Evolutionary conservation across 1,140 invertebrate genomes (phyloP).

Genomic region (Sesamia nonagrioides): DNA sequence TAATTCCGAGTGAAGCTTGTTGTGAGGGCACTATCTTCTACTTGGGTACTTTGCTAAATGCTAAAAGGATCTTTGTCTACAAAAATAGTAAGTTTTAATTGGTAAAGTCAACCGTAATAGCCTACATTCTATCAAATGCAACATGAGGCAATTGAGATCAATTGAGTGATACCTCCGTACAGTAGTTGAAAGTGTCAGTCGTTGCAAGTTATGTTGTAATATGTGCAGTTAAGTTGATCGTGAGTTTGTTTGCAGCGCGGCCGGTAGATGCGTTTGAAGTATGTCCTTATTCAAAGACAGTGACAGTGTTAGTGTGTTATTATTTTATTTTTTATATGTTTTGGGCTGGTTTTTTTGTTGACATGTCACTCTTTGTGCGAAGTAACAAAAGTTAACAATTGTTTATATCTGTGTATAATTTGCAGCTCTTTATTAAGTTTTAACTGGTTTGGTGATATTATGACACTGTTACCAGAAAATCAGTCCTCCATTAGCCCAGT

Average conservation of each 20-base stretch:
- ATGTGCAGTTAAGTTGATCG: constrained; percentile 16
- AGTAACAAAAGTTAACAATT: too few species aligned
- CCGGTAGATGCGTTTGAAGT: constrained; percentile 1
- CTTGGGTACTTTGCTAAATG: too few species aligned
- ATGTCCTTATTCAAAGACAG: constrained; percentile 80
- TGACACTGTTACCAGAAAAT: too few species aligned
- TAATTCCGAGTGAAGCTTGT: too few species aligned
- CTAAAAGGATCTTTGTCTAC: too few species aligned
- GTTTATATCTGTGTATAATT: background rate
- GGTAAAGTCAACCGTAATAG: background rate
- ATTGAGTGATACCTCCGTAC: background rate
- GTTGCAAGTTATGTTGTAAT: background rate
- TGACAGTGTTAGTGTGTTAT: constrained; percentile 75
- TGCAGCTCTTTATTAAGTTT: too few species aligned
- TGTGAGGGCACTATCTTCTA: too few species aligned
- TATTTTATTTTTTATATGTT: constrained; percentile 23
- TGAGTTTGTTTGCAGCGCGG: constrained; percentile 42
- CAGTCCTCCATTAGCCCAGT: too few species aligned
- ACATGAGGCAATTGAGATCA: constrained; percentile 26
- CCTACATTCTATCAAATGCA: background rate
- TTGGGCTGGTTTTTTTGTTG: background rate
- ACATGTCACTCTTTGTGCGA: background rate
- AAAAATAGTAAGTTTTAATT: background rate
- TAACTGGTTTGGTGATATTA: too few species aligned
- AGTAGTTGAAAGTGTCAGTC: background rate